phyloP scores from a whole-genome alignment of 2,113 vertebrate species.

The Hippopotamus amphibius region DNA sequence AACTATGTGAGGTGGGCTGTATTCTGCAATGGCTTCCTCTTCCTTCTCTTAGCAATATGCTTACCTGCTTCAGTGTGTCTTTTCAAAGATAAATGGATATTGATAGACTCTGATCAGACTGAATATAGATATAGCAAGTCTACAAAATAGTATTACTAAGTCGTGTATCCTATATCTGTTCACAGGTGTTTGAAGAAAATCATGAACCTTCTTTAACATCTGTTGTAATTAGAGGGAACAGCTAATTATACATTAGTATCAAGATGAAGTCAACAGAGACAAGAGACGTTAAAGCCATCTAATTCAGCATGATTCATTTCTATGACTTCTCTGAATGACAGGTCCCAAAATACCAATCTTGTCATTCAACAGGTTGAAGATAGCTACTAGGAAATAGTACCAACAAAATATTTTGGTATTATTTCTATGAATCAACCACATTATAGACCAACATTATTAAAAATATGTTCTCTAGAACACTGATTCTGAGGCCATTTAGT shows the following conservation, averaged over 20 bases:
- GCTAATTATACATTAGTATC: slow-evolving; percentile 2
- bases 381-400: not conserved
- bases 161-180: not conserved
- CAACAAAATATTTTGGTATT: slow-evolving; percentile 9
- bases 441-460: not conserved
- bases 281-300: slow-evolving; percentile 34
- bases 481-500: not conserved
- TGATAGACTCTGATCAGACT: not conserved
- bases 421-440: not conserved
- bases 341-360: slow-evolving; percentile 43
- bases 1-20: not conserved
- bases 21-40: not conserved
- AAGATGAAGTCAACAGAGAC: slow-evolving; percentile 12
- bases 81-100: not conserved
- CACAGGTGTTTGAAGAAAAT: slow-evolving; percentile 13
- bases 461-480: not conserved
- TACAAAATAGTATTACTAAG: not conserved
- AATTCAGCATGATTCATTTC: slow-evolving; percentile 58
- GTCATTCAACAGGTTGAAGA: slow-evolving; percentile 6
- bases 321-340: slow-evolving; percentile 46
- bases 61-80: not conserved
- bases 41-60: not conserved
- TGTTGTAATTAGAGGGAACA: slow-evolving; percentile 32
- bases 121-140: not conserved
- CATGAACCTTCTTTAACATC: not conserved